Percentiles rank a stretch among this genome's conserved stretches.
Conservation (phyloP, 1,140 invertebrate species). For the Drosophila repletoides region DNA sequence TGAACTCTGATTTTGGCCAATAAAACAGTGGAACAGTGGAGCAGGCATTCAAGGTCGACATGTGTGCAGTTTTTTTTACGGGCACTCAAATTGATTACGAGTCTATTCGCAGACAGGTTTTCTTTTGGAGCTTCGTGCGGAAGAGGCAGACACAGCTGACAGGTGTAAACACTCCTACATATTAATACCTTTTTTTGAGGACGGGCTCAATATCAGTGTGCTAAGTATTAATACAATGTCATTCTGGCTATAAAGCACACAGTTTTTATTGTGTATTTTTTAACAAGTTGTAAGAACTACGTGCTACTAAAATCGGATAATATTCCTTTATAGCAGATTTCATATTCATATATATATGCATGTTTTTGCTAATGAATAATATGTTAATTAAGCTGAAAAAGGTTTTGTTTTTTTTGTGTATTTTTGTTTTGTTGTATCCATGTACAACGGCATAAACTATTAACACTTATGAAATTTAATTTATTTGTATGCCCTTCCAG, state of each 20-base stretch:
- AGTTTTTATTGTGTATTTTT: background rate
- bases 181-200: background rate
- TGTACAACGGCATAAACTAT: too few relatives aligned
- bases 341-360: too few relatives aligned
- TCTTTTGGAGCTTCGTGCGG: conserved; percentile 9
- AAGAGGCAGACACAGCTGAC: conserved; percentile 7
- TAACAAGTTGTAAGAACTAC: too few relatives aligned
- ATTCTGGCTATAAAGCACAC: background rate
- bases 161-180: background rate
- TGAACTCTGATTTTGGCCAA: conserved; percentile 33
- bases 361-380: too few relatives aligned
- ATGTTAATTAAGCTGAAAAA: too few relatives aligned
- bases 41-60: conserved; percentile 51
- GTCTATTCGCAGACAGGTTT: conserved; percentile 50
- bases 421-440: too few relatives aligned
- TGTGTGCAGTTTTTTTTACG: conserved; percentile 17
- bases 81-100: conserved; percentile 13
- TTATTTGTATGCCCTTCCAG: too few relatives aligned
- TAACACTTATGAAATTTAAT: conserved; percentile 6
- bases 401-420: too few relatives aligned
- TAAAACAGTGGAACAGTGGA: conserved; percentile 45
- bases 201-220: background rate
- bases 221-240: background rate
- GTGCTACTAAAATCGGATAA: too few relatives aligned
- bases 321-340: too few relatives aligned